phyloP scores from a whole-genome alignment of 92 coral and sea anemone genomes.

The Porites divaricata region DNA sequence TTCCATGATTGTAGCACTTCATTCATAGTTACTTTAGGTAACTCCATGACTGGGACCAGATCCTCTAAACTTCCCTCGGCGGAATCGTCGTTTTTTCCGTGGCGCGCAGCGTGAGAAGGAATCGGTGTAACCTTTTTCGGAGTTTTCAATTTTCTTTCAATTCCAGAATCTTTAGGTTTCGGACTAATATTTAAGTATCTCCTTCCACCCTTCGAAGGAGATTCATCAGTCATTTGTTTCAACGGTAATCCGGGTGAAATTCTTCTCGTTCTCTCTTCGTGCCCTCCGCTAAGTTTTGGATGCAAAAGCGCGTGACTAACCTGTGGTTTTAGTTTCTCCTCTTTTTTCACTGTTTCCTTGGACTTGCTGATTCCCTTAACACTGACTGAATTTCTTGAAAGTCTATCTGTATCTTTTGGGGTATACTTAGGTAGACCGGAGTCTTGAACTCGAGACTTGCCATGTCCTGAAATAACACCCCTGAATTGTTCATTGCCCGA shows the following conservation, averaged over 20 bases:
- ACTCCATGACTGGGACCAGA: conserved; percentile 38
- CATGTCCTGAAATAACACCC: conserved; percentile 1
- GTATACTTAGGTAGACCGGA: conserved; percentile 5
- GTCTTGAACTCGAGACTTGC: background rate
- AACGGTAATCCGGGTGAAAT: conserved; percentile 12
- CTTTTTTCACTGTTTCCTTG: background rate
- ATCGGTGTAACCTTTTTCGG: conserved; percentile 7
- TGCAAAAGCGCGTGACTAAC: conserved; percentile 21
- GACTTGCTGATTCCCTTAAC: background rate
- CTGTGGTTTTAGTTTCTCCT: background rate
- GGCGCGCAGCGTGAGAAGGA: conserved; percentile 4
- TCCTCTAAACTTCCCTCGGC: background rate
- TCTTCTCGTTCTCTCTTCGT: background rate
- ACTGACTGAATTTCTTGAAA: background rate
- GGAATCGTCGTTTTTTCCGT: background rate
- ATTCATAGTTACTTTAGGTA: conserved; percentile 83
- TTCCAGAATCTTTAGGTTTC: conserved; percentile 19
- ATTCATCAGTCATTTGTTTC: conserved; percentile 3
- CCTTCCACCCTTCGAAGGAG: conserved; percentile 1
- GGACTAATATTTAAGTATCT: background rate
- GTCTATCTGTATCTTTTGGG: background rate
- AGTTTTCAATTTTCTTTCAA: conserved; percentile 9
- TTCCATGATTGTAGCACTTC: conserved; percentile 87
- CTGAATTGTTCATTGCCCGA: background rate
- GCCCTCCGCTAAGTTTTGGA: background rate